A percentile compares a stretch with the other conserved stretches of the same genome.
phyloP scores from a whole-genome alignment of 2,888 invertebrate species.

The Blastobasis lacticolella region DNA sequence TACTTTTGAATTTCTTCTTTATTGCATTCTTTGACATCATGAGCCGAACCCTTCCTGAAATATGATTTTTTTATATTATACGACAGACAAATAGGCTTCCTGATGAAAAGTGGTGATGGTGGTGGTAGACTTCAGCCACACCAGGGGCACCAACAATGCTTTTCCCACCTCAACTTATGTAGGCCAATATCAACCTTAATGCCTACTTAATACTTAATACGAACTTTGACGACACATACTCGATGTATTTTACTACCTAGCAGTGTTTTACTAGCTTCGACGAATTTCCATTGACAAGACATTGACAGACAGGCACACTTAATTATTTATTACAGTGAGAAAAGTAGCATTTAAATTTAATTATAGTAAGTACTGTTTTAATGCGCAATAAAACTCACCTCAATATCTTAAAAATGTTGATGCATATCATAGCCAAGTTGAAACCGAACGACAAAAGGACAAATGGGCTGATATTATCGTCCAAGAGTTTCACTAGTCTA shows the following conservation, averaged over 20 bases:
- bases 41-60: constrained; percentile 2
- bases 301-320: background rate
- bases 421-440: constrained; percentile 5
- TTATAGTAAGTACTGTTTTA: background rate
- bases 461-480: constrained; percentile 3
- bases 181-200: no score
- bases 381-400: background rate
- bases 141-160: no score
- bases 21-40: constrained; percentile 23
- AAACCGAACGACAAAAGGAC: constrained; percentile 4
- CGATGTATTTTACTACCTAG: background rate
- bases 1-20: background rate
- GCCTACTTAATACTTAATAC: no score
- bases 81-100: no score
- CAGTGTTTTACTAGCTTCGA: background rate
- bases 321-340: background rate
- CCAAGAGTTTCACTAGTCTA: constrained; percentile 1
- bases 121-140: no score
- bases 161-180: no score
- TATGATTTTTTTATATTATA: no score
- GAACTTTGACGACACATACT: background rate
- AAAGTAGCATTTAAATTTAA: background rate
- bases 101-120: no score
- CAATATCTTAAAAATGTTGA: constrained; percentile 6
- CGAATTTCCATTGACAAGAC: background rate